Conservation (phyloP, 2,888 invertebrate species). For the Tipula unca region DNA sequence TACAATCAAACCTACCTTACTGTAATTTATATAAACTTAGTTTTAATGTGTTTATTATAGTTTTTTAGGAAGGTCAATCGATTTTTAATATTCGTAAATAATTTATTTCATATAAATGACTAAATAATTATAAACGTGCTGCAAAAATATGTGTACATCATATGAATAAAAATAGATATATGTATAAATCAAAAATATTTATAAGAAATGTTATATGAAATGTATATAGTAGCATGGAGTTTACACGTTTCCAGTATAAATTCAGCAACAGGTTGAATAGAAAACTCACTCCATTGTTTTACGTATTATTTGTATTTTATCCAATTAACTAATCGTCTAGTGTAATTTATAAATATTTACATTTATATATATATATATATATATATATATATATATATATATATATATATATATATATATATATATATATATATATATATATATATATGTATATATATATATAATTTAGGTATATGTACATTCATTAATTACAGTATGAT, state of each 20-base stretch:
- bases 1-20: background rate
- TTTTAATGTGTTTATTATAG: background rate
- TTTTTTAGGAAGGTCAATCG: background rate
- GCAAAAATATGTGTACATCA: background rate
- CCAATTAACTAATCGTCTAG: no score
- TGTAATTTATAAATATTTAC: background rate
- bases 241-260: background rate
- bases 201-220: background rate
- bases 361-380: background rate
- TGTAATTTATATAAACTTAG: background rate
- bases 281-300: background rate
- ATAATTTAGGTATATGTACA: background rate
- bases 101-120: background rate
- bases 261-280: background rate
- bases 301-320: background rate
- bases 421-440: background rate
- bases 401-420: background rate
- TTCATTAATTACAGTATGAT: background rate
- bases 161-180: background rate
- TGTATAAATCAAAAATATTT: background rate
- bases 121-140: background rate
- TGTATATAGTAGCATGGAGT: background rate
- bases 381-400: background rate
- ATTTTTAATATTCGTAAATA: background rate
- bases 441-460: background rate